These are phyloP conservation scores for Andrena praecox DNA, from an alignment of 2,888 invertebrate species.

Conservation along the genomic window DNA sequence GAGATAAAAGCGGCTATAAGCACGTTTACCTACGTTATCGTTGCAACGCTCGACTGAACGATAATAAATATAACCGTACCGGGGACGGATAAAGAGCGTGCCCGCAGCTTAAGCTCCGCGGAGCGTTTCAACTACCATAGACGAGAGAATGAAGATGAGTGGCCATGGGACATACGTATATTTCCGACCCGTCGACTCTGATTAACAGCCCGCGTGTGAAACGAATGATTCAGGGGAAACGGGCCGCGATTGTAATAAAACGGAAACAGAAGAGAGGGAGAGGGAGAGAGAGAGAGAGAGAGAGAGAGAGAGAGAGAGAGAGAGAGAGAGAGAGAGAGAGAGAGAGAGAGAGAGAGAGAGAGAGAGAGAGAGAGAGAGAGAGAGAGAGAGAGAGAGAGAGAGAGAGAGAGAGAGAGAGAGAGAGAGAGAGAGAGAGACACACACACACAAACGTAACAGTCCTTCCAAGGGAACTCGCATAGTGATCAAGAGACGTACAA, in stretches of 20 bases:
- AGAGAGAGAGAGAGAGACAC: too few species aligned
- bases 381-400: neutral
- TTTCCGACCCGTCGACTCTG: conserved; percentile 22
- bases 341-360: neutral
- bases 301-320: neutral
- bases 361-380: neutral
- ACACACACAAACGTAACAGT: conserved; percentile 3
- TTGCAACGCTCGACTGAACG: conserved; percentile 52
- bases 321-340: neutral
- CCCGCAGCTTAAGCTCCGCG: conserved; percentile 10
- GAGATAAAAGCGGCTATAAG: conserved; percentile 62
- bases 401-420: neutral
- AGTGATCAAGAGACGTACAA: conserved; percentile 22
- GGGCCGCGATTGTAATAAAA: neutral
- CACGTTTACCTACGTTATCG: conserved; percentile 56
- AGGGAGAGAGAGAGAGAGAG: neutral
- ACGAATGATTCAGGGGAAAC: conserved; percentile 33
- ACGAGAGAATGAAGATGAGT: conserved; percentile 54
- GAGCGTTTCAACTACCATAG: conserved; percentile 17
- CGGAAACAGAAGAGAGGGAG: neutral
- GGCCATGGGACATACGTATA: conserved; percentile 76
- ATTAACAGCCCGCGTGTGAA: conserved; percentile 23
- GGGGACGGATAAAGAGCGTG: conserved; percentile 19
- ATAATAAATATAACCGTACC: conserved; percentile 38
- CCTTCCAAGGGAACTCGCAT: conserved; percentile 6